Evolutionary conservation across 1,140 invertebrate genomes (phyloP).

Genomic region (Schlechtendalia chinensis): DNA sequence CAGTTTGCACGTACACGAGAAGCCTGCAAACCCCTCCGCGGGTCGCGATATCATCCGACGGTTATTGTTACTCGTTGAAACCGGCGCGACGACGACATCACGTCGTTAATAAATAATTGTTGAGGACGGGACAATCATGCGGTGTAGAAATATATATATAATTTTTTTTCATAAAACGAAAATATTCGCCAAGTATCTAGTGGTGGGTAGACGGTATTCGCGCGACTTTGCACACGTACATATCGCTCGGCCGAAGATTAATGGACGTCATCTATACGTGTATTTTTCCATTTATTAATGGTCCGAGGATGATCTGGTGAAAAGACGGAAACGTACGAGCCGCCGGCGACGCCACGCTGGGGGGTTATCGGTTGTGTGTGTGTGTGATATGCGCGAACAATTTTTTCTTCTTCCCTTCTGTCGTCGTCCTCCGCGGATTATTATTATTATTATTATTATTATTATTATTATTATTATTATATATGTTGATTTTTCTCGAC

Average conservation of each 20-base stretch:
- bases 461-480: too few species aligned
- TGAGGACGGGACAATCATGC: background rate
- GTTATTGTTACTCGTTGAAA: background rate
- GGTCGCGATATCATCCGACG: background rate
- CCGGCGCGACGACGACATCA: background rate
- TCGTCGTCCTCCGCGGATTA: too few species aligned
- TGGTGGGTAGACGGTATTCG: background rate
- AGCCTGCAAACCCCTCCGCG: background rate
- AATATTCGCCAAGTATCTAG: background rate
- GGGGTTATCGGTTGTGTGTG: conserved; percentile 27
- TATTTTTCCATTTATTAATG: conserved; percentile 48
- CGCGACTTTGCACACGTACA: background rate
- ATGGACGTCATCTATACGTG: conserved; percentile 6
- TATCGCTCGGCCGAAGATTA: conserved; percentile 26
- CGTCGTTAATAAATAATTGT: background rate
- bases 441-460: too few species aligned
- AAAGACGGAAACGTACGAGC: conserved; percentile 12
- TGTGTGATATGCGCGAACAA: background rate
- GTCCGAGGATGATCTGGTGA: conserved; percentile 28
- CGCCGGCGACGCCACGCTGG: conserved; percentile 27
- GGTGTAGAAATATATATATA: conserved; percentile 4
- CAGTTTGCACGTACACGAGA: background rate
- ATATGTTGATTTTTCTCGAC: background rate
- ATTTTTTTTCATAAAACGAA: background rate
- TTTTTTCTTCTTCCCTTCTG: conserved; percentile 13